Base-by-base conservation (phyloP, 2,113 vertebrate species). In the Platysternon megacephalum region DNA sequence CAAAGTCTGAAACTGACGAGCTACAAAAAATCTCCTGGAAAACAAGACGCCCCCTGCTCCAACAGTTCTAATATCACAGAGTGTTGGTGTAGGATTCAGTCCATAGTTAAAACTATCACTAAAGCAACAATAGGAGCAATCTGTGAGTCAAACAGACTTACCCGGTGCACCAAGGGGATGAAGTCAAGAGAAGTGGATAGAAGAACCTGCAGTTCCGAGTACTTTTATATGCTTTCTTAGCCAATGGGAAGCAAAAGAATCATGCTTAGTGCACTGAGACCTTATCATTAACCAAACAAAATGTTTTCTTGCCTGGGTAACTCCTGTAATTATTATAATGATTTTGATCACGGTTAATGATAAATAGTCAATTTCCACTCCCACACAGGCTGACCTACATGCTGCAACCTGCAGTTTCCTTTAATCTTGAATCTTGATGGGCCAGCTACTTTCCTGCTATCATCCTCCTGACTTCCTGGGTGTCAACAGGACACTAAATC, bases 161-260 rank as follows among this genome's bases (percentile, higher is more conserved):
- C 96, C 93, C 90, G 51, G 95, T 80, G 96, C 35, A 68, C 61
- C 11, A 79, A 78, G 85, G 78, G 93, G 28, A 1, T 32, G 35
- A 74, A 96, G 93, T 96, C 96, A 97, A 92, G 85, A 53, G 85
- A 91, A 2, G 83, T 94, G 96, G 93, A 91, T 97, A 29, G 72
- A 74, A 6, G 61, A 39, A 8, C 39, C 2, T 1, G 0, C 44
- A 6, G 72, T 48, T 55, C 85, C 1, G 1, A 84, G 93, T 61
- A 88, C 91, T 97, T 97, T 97, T 97, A 97, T 97, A 97, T 6
- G 80, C 91, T 93, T 79, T 68, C 88, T 78, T 1, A 24, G 61
- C 87, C 80, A 82, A 86, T 0, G 88, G 93, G 84, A 91, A 79
- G 65, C 35, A 76, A 2, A 78, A 83, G 88, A 97, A 85, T 44